Evolutionary conservation across 2,113 vertebrate species (phyloP).

Genomic region (Acrocephalus arundinaceus): DNA sequence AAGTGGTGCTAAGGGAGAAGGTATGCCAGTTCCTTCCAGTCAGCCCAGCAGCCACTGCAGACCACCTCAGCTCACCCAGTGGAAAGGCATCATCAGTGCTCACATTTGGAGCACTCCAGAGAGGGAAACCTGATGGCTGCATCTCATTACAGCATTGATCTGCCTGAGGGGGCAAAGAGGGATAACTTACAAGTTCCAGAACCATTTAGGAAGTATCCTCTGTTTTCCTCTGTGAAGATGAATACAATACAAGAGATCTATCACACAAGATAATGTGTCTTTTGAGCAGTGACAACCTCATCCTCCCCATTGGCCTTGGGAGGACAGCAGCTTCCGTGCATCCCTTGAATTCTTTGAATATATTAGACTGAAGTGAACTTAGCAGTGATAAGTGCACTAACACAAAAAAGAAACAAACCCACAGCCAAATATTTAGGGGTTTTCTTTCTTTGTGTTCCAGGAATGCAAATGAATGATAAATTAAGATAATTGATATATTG

Average conservation of each 20-base stretch:
- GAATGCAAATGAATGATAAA: background rate
- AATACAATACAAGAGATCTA: background rate
- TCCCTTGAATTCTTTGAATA: background rate
- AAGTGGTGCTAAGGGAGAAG: background rate
- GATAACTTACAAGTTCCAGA: background rate
- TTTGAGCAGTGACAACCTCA: background rate
- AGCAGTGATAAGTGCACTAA: background rate
- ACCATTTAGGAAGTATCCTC: background rate
- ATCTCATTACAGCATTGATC: background rate
- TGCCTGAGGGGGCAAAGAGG: background rate
- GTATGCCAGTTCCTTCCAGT: background rate
- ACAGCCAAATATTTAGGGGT: background rate
- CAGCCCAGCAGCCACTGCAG: slow-evolving; percentile 8
- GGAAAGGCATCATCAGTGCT: background rate
- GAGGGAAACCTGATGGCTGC: background rate
- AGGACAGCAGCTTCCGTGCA: background rate
- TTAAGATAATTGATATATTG: background rate
- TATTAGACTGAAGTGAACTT: background rate
- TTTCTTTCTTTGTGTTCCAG: background rate
- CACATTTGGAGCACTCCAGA: background rate
- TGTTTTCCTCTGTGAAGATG: slow-evolving; percentile 2
- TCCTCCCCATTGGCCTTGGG: background rate
- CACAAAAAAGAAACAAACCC: background rate
- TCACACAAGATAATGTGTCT: background rate
- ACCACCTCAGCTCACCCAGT: background rate